phyloP scores from a whole-genome alignment of 2,888 invertebrate genomes.

The Salticus scenicus region DNA sequence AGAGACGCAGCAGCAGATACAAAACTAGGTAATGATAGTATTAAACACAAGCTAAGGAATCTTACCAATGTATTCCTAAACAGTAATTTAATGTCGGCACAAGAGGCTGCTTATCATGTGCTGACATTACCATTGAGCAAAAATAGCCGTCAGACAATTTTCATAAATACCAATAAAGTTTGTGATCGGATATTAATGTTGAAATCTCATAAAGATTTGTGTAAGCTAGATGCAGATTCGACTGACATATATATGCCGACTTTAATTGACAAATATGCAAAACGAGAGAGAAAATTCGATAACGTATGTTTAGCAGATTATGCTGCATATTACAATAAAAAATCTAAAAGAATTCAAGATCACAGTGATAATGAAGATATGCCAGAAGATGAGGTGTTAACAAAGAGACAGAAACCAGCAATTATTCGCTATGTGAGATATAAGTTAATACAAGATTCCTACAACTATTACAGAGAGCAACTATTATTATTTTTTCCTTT shows the following conservation, averaged over 20 bases:
- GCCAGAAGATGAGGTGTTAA: neutral
- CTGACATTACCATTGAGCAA: neutral
- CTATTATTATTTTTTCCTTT: neutral
- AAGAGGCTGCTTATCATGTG: neutral
- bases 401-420: neutral
- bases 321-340: neutral
- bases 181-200: neutral
- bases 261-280: neutral
- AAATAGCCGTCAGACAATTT: neutral
- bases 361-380: neutral
- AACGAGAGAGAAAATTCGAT: neutral
- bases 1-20: neutral
- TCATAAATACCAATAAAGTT: neutral
- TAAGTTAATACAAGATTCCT: neutral
- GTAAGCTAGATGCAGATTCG: neutral
- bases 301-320: constrained; percentile 14
- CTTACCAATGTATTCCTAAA: neutral
- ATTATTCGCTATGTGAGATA: neutral
- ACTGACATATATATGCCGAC: neutral
- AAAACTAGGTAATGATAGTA: neutral
- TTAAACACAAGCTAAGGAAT: neutral
- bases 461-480: neutral
- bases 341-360: too few relatives aligned
- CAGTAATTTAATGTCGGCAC: neutral
- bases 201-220: neutral